Evolutionary conservation across 1,140 invertebrate species (phyloP).

Genomic region (Macrobrachium rosenbergii): DNA sequence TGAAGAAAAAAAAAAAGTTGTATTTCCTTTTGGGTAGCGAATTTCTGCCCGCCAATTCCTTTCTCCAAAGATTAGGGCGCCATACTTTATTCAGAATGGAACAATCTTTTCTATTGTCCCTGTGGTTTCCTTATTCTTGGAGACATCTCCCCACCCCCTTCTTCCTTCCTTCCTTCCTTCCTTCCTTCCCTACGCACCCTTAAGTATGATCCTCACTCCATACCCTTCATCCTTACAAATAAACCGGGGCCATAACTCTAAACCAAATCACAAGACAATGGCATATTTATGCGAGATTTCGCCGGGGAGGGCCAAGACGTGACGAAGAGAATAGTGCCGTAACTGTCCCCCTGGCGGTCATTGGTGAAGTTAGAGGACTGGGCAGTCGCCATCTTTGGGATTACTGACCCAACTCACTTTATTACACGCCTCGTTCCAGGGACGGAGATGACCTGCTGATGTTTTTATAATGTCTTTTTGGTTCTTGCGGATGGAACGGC

Average conservation of each 20-base stretch:
- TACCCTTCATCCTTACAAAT: constrained; percentile 59
- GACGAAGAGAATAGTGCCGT: constrained; percentile 58
- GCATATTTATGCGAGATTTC: constrained; percentile 62
- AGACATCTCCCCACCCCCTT: background rate
- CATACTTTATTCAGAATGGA: no score
- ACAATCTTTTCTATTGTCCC: background rate
- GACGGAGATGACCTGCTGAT: constrained; percentile 59
- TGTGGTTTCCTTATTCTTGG: background rate
- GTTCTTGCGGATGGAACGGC: constrained; percentile 10
- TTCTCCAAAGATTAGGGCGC: no score
- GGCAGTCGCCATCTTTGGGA: constrained; percentile 59
- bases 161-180: background rate
- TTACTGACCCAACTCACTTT: constrained; percentile 59
- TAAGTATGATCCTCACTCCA: constrained; percentile 28
- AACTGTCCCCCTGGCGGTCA: constrained; percentile 62
- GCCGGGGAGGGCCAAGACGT: constrained; percentile 41
- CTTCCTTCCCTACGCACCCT: background rate
- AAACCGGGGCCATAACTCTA: constrained; percentile 52
- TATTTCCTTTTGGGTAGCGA: no score
- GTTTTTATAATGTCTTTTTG: constrained; percentile 54
- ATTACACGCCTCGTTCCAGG: constrained; percentile 58
- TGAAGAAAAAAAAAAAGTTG: no score
- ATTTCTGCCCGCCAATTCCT: no score
- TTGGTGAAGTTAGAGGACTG: constrained; percentile 58
- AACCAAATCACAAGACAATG: constrained; percentile 55